Evolutionary conservation across 1,140 invertebrate genomes (phyloP), one percentile per base, ranked within the genome.

Genomic region (Ridgeia piscesae): DNA sequence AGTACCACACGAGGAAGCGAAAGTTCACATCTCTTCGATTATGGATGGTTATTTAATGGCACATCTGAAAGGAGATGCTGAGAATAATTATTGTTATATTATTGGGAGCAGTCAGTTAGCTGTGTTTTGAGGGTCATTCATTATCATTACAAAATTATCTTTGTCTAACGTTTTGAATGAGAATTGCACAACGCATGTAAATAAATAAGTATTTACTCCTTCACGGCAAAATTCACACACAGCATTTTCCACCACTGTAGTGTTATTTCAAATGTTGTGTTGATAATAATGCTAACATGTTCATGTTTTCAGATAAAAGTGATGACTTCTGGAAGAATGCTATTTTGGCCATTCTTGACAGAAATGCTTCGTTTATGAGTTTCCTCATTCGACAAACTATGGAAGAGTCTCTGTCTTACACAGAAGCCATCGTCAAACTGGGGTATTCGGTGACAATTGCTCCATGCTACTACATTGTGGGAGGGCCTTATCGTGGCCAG

Each of bases 381-480:
- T 95, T 95, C 89, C 93, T 95, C 31, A 93, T 94, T 33, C 92
- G 94, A 93, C 93, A 77, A 77, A 77, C 58, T 77, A 27, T 77
- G 58, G 17, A 77, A 77, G 58, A 77, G 58, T 77, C 58, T 21
- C 58, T 9, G 27, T 77, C 58, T 14, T 77, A 77, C 58, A 77
- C 58, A 21, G 58, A 77, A 77, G 58, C 58, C 17, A 21, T 77
- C 58, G 27, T 77, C 58, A 77, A 77, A 77, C 58, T 77, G 8
- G 58, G 58, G 11, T 90, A 90, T 35, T 94, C 95, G 17, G 90
- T 94, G 9, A 95, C 96, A 9, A 93, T 96, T 33, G 95, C 95
- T 8, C 93, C 94, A 17, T 94, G 91, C 33, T 95, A 95, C 92
- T 93, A 94, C 89, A 95, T 95, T 33, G 88, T 95, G 0, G 95